Evolutionary conservation across 2,797 vertebrate species (phyloP).

Genomic region (Hybognathus amarus): DNA sequence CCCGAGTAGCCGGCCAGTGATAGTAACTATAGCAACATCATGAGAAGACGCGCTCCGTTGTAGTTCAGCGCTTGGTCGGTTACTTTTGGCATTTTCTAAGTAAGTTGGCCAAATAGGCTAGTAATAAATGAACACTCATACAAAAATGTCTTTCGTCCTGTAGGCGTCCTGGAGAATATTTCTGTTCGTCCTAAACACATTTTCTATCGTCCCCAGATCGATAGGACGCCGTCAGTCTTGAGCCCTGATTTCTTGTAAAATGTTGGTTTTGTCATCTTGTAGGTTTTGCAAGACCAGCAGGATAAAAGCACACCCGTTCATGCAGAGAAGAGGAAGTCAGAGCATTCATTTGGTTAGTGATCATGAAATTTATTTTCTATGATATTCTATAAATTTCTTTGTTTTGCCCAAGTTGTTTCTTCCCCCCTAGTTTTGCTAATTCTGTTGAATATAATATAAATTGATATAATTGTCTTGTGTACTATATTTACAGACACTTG

Average conservation of each 20-base stretch:
- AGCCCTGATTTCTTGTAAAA: not conserved
- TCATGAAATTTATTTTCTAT: not conserved
- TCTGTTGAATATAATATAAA: not conserved
- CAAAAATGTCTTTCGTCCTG: too few species aligned
- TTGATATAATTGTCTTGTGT: not conserved
- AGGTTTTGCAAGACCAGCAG: constrained; percentile 75
- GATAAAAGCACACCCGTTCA: constrained; percentile 49
- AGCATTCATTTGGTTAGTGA: constrained; percentile 66
- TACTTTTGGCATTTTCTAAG: too few species aligned
- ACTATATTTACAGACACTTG: constrained; percentile 63
- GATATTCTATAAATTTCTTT: not conserved
- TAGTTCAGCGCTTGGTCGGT: too few species aligned
- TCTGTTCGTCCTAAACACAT: too few species aligned
- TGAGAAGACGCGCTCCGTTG: too few species aligned
- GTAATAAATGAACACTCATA: too few species aligned
- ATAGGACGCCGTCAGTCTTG: too few species aligned
- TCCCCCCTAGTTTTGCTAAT: not conserved
- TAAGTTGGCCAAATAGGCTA: too few species aligned
- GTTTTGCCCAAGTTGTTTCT: not conserved
- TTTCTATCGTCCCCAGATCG: too few species aligned
- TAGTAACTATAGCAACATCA: too few species aligned
- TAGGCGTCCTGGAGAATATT: too few species aligned
- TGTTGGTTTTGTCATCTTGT: not conserved
- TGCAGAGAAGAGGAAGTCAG: constrained; percentile 66
- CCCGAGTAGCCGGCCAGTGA: too few species aligned